Evolutionary conservation across 2,888 invertebrate species (phyloP).

Genomic region (Dynastes hyllus): DNA sequence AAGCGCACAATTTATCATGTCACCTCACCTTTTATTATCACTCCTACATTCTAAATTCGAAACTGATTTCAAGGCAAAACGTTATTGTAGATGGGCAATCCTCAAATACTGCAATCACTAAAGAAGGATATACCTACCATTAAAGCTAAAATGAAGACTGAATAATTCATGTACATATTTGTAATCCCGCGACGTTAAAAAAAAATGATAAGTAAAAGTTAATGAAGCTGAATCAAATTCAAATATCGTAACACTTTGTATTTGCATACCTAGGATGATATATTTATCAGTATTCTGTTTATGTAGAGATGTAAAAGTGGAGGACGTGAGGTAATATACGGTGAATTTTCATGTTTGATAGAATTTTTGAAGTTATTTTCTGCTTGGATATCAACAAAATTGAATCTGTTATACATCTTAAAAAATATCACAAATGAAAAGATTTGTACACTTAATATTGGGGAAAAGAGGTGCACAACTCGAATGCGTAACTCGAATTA

Average conservation of each 20-base stretch:
- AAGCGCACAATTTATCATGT: slow-evolving; percentile 24
- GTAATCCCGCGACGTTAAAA: slow-evolving; percentile 57
- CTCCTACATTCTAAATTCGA: neutral
- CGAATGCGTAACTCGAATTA: too few species aligned
- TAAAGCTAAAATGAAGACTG: slow-evolving; percentile 60
- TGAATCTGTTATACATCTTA: too few species aligned
- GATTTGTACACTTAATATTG: too few species aligned
- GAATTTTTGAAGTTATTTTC: neutral
- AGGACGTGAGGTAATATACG: neutral
- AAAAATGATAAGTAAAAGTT: slow-evolving; percentile 44
- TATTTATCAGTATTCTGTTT: slow-evolving; percentile 48
- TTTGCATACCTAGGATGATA: slow-evolving; percentile 40
- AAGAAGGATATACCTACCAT: slow-evolving; percentile 44
- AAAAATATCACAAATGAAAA: too few species aligned
- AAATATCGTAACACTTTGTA: slow-evolving; percentile 52
- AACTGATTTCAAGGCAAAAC: neutral
- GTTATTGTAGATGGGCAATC: slow-evolving; percentile 6
- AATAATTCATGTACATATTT: slow-evolving; percentile 60
- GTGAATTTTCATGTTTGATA: slow-evolving; percentile 21
- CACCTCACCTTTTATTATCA: neutral
- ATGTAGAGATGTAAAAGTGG: slow-evolving; percentile 35
- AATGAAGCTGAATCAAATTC: slow-evolving; percentile 56
- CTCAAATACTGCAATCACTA: slow-evolving; percentile 46
- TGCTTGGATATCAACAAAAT: neutral
- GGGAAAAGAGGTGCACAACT: too few species aligned